Evolutionary conservation across 2,797 vertebrate genomes (phyloP).

Genomic region (Protonibea diacanthus): DNA sequence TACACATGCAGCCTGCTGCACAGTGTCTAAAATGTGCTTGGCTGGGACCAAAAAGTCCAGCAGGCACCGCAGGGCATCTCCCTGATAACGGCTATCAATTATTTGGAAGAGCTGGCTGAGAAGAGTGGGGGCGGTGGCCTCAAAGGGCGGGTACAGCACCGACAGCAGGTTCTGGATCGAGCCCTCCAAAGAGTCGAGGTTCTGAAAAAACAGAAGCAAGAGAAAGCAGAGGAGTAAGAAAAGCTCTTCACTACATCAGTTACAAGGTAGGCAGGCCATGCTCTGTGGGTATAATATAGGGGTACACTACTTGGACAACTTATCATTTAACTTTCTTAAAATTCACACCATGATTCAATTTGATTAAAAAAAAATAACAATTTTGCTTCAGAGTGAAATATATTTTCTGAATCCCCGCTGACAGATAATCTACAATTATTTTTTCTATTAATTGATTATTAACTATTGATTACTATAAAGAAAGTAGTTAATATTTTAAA

Average conservation of each 20-base stretch:
- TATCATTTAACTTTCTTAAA: neutral
- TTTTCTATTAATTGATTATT: neutral
- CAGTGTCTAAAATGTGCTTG: constrained; percentile 89
- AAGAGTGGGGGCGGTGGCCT: constrained; percentile 85
- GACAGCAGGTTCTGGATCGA: constrained; percentile 88
- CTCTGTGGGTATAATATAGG: neutral
- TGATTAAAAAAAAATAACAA: too few relatives aligned
- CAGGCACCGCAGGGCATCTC: constrained; percentile 90
- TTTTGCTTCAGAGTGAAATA: neutral
- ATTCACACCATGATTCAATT: too few relatives aligned
- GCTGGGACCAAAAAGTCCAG: constrained; percentile 91
- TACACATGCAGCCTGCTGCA: constrained; percentile 89
- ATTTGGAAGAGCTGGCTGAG: constrained; percentile 91
- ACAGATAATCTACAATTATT: neutral
- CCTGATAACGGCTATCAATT: constrained; percentile 87
- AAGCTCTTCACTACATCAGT: neutral
- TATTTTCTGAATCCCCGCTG: neutral
- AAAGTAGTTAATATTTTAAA: neutral
- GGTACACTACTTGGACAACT: neutral
- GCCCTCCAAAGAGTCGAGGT: constrained; percentile 88
- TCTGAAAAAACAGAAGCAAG: constrained; percentile 75
- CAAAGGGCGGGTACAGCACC: constrained; percentile 87
- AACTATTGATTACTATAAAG: neutral
- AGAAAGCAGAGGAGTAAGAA: neutral
- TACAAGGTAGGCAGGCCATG: neutral